Base-by-base conservation (phyloP, 2,888 invertebrate genomes). In the Pristionchus japonicus region DNA sequence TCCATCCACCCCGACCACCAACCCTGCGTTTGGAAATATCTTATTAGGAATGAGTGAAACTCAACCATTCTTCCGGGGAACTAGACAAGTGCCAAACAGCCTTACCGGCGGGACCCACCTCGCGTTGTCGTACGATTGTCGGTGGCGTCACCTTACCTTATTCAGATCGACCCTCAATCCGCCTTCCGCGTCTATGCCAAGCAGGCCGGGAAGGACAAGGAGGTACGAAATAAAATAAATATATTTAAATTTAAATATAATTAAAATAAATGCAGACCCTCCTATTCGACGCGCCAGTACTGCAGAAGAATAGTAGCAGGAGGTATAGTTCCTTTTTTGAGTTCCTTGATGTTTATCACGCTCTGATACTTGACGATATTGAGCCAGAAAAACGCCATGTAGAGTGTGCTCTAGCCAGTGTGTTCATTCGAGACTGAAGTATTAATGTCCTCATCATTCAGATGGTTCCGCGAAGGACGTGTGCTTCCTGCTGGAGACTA, bases 381-480 rank as follows among this genome's bases (percentile, higher is more conserved):
- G n/a, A n/a, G n/a, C n/a, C n/a, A n/a, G n/a, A n/a, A n/a, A n/a
- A n/a, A n/a, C n/a, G n/a, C n/a, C n/a, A n/a, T n/a, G n/a, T n/a
- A n/a, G n/a, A n/a, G n/a, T n/a, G n/a, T n/a, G n/a, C n/a, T n/a
- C n/a, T n/a, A n/a, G n/a, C n/a, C n/a, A n/a, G n/a, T n/a, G n/a
- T n/a, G n/a, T n/a, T n/a, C n/a, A n/a, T n/a, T n/a, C n/a, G n/a
- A n/a, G n/a, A 57, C 4, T 57, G 57, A 57, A 57, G 23, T 20
- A 23, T 57, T 23, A 57, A 13, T 15, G 49, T 15, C n/a, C n/a
- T n/a, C n/a, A n/a, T n/a, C n/a, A n/a, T 77, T 77, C 13, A 77
- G 93, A 87, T 93, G 93, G 93, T 93, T 93, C 89, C 86, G 93
- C 49, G 93, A 93, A 88, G 92, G 91, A 34, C 80, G 91, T 27